phyloP scores from a whole-genome alignment of 2,113 vertebrate species.

The human region GRCh38 chr2:194742501-194743000 shows the following conservation, averaged over 20 bases:
- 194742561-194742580: neutral
- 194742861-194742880: neutral
- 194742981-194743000: neutral
- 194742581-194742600: neutral
- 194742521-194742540: neutral
- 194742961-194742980: neutral
- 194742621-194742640: neutral
- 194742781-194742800: neutral
- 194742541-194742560: neutral
- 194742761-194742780: neutral
- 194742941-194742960: neutral
- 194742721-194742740: neutral
- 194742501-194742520: neutral
- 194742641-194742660: neutral
- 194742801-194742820: neutral
- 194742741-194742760: neutral
- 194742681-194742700: neutral
- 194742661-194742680: neutral
- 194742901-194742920: neutral
- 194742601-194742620: neutral
- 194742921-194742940: neutral
- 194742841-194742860: neutral
- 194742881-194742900: neutral
- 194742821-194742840: neutral
- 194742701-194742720: neutral